Base-by-base conservation (phyloP, 2,113 vertebrate species). In the Ancistrus triradiatus region DNA sequence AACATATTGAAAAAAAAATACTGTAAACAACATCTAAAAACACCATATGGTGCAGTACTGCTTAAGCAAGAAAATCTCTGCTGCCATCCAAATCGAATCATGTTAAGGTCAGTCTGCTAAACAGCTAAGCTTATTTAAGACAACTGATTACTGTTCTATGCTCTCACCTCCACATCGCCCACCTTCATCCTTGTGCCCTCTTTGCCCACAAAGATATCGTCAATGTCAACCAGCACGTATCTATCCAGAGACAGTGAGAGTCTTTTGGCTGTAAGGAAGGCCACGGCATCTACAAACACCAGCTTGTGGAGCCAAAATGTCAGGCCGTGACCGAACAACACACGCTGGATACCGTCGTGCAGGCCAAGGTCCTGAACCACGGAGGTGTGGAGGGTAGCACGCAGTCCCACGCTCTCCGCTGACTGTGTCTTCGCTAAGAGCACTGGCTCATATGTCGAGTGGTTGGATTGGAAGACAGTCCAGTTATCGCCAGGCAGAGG, bases 381-480 rank as follows among this genome's bases (percentile, higher is more conserved):
- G 0, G 94, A 95, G 8, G 95, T 92, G 5, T 98, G 95, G 70
- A 97, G 87, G 0, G 91, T 91, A 0, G 91, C 90, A 0, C 91
- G 91, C 7, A 92, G 85, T 0, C 92, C 93, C 78, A 94, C 81
- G 47, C 91, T 95, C 81, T 97, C 95, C 0, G 93, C 93, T 0
- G 92, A 96, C 53, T 92, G 94, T 4, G 94, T 96, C 81, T 98
- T 97, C 67, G 95, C 94, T 77, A 98, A 84, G 65, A 98, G 81
- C 64, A 98, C 92, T 0, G 95, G 93, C 80, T 96, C 93, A 0
- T 98, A 98, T 8, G 95, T 98, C 28, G 95, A 95, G 77, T 98
- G 95, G 81, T 98, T 98, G 56, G 94, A 98, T 83, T 97, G 94
- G 82, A 98, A 98, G 44, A 98, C 93, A 0, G 95, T 98, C 95